A percentile compares a stretch with the other conserved stretches of the same genome.
phyloP scores from a whole-genome alignment of 37 sponge, comb jelly and placozoan species.

The Corticium candelabrum region DNA sequence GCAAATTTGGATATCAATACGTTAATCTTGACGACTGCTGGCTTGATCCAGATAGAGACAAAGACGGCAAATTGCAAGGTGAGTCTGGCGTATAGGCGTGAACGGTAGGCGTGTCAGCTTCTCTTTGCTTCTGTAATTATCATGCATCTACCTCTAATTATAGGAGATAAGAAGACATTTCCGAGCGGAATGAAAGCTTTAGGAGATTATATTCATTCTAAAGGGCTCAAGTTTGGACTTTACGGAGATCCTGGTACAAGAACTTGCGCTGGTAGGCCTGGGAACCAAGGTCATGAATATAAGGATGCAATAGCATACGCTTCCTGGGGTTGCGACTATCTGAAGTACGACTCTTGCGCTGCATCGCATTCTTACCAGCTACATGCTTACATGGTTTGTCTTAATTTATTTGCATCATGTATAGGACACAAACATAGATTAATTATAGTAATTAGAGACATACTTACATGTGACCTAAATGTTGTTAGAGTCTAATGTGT shows the following conservation, averaged over 20 bases:
- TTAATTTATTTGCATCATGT: too few species aligned
- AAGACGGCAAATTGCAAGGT: not conserved
- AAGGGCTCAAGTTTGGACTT: conserved; percentile 33
- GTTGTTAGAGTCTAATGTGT: not conserved
- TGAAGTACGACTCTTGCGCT: conserved; percentile 75
- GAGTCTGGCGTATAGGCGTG: too few species aligned
- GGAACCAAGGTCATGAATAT: conserved; percentile 48
- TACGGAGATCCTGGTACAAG: conserved; percentile 13
- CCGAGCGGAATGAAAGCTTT: conserved; percentile 45
- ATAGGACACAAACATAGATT: not conserved
- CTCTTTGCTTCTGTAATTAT: too few species aligned
- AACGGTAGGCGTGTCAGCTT: too few species aligned
- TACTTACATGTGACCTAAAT: too few species aligned
- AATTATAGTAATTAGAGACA: too few species aligned
- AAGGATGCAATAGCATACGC: conserved; percentile 66
- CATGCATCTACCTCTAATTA: too few species aligned
- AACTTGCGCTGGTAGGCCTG: conserved; percentile 9
- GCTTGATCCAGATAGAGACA: conserved; percentile 11
- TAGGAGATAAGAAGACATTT: not conserved
- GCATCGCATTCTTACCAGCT: not conserved
- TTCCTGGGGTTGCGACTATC: conserved; percentile 55
- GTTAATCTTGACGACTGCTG: conserved; percentile 86
- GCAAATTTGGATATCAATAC: conserved; percentile 53
- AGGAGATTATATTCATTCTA: conserved; percentile 40
- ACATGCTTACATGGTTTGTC: not conserved